Percentiles rank a stretch among this genome's conserved stretches.
phyloP scores from a whole-genome alignment of 2,113 vertebrate genomes.

The Sorex araneus region DNA sequence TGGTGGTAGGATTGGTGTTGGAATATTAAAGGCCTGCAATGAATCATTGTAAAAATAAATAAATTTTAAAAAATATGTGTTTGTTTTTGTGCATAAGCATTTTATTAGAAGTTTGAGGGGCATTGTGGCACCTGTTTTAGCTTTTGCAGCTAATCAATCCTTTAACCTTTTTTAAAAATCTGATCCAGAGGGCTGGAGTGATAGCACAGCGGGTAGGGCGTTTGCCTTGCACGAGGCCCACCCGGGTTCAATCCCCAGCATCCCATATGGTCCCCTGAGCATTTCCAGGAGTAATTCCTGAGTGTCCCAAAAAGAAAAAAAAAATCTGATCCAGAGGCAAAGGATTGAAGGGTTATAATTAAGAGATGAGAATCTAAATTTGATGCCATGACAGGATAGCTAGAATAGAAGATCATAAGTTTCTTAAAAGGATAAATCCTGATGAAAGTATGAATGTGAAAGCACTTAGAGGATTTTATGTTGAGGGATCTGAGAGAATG shows the following conservation, averaged over 20 bases:
- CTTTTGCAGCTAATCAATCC: neutral
- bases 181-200: no score
- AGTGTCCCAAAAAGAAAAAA: no score
- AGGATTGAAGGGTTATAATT: conserved; percentile 6
- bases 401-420: neutral
- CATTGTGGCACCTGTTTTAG: neutral
- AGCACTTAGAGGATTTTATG: neutral
- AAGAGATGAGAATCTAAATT: conserved; percentile 57
- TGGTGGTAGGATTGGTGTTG: no score
- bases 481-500: neutral
- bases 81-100: neutral
- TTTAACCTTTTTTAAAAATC: conserved; percentile 6
- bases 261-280: no score
- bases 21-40: no score
- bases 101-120: conserved; percentile 41
- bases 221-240: no score
- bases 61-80: neutral
- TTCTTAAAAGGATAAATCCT: conserved; percentile 25
- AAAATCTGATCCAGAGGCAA: neutral
- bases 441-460: neutral
- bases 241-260: no score
- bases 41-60: no score
- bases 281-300: no score
- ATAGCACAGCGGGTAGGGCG: no score
- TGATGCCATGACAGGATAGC: conserved; percentile 15